Base-by-base conservation (phyloP, 2,888 invertebrate genomes). In the Ochropleura leucogaster region DNA sequence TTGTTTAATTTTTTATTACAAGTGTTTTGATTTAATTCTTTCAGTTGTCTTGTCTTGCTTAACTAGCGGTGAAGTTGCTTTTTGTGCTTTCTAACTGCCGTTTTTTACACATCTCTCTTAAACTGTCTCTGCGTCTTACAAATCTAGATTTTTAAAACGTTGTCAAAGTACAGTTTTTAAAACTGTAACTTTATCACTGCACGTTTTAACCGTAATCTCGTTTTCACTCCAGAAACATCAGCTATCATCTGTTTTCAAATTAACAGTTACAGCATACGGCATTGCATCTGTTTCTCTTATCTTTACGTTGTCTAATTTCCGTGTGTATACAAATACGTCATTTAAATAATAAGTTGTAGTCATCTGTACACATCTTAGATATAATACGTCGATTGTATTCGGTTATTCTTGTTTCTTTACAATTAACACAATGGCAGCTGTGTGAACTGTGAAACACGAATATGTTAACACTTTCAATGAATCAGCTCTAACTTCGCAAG, bases 341-440 rank as follows among this genome's bases (percentile, higher is more conserved):
- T 82, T 80, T 79, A 63, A 51, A 79, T 81, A 79, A 78, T 79
- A 76, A 73, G 65, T 59, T 74, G 30, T 51, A 51, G 74, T 71
- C 75, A 86, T 86, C 79, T 63, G 73, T 87, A 77, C 68, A 80
- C 70, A 83, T 85, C 87, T 80, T 20, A 82, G 80, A 82, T 80
- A 83, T 85, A 85, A 84, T 85, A 87, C 83, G 68, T 66, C 79
- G 80, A 86, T 90, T 88, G 86, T 88, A 83, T 83, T 85, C 82
- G 76, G 82, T 84, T 79, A 88, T 88, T 88, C 89, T 85, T 78
- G 86, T 88, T 87, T 87, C 86, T 87, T 89, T 86, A 85, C 89
- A 90, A 92, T 90, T 91, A 91, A 83, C 85, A 93, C 92, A 93
- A 93, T 91, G 84, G 89, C 79, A 70, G 77, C 87, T 88, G 90